Evolutionary conservation across 2,113 vertebrate genomes (phyloP).

Genomic region (Planiliza haematocheilus): DNA sequence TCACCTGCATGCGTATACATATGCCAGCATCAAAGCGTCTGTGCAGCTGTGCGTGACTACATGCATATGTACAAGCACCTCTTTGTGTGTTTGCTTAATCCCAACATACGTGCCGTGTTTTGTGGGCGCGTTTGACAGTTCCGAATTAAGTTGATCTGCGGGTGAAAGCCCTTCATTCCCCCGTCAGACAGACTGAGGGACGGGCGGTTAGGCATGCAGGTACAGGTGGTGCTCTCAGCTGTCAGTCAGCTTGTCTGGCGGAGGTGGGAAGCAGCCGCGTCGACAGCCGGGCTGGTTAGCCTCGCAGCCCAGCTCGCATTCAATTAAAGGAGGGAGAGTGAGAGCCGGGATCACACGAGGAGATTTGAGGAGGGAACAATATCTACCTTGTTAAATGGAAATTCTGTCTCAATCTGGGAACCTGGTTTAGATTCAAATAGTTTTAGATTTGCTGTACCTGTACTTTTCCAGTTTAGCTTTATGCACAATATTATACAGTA

Average conservation of each 20-base stretch:
- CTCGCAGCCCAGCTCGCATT: neutral
- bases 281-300: neutral
- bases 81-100: conserved; percentile 12
- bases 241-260: conserved; percentile 42
- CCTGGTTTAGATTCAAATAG: neutral
- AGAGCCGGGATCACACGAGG: conserved; percentile 6
- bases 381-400: neutral
- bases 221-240: conserved; percentile 18
- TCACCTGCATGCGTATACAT: neutral
- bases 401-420: neutral
- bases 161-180: conserved; percentile 30
- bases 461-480: neutral
- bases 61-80: neutral
- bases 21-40: neutral
- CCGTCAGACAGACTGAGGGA: conserved; percentile 7
- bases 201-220: neutral
- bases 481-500: neutral
- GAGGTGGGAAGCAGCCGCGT: neutral
- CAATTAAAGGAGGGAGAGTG: neutral
- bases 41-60: neutral
- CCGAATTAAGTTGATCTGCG: conserved; percentile 17
- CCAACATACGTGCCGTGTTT: neutral
- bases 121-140: neutral
- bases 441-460: neutral
- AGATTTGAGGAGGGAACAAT: neutral